These are phyloP conservation scores for Acanthosepion pharaonis DNA, from an alignment of 2,888 invertebrate genomes.

Conservation along the genomic window DNA sequence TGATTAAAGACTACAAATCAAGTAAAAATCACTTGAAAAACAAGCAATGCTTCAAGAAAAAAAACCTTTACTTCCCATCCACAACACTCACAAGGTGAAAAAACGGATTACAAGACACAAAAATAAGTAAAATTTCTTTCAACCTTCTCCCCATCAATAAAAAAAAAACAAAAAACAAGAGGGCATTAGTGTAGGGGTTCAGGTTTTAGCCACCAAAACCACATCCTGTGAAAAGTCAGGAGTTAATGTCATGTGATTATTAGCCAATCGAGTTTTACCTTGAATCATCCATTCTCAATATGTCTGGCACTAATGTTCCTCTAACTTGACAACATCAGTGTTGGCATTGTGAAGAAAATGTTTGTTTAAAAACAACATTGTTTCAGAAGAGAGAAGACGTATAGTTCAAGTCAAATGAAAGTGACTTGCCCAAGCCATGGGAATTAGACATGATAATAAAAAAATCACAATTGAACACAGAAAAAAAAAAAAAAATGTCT, in stretches of 20 bases:
- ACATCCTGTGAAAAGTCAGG: constrained; percentile 13
- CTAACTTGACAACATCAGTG: neutral
- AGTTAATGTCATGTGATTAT: constrained; percentile 15
- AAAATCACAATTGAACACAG: neutral
- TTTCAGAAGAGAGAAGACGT: too few relatives aligned
- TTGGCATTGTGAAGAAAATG: constrained; percentile 8
- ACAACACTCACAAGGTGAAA: too few relatives aligned
- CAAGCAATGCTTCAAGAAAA: neutral
- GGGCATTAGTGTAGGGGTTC: neutral
- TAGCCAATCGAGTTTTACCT: neutral
- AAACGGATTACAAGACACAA: neutral
- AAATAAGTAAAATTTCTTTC: neutral
- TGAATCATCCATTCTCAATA: neutral
- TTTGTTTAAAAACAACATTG: neutral
- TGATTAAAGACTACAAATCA: constrained; percentile 33
- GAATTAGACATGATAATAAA: constrained; percentile 9
- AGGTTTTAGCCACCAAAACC: neutral
- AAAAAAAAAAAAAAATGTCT: neutral
- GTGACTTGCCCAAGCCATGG: neutral
- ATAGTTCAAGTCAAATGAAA: neutral
- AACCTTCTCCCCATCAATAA: neutral
- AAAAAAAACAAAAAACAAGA: neutral
- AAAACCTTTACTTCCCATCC: neutral
- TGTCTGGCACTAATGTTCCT: neutral
- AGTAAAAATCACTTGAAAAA: neutral